Conservation (phyloP, 2,113 vertebrate species). For the Lepidothrix coronata region DNA sequence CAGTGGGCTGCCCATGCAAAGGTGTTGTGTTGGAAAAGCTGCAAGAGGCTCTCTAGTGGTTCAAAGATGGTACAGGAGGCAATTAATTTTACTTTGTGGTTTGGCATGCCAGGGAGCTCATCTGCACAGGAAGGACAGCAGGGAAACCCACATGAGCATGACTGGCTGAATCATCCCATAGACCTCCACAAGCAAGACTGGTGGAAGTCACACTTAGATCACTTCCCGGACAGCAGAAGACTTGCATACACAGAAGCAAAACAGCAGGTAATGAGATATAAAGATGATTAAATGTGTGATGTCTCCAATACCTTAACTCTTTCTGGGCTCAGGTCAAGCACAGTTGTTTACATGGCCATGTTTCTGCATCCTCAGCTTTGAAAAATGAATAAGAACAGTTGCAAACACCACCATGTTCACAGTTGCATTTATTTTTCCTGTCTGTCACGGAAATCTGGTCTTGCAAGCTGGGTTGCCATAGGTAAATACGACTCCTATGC, state of each 20-base stretch:
- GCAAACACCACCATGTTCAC: background rate
- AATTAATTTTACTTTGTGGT: conserved; percentile 16
- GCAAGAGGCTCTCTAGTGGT: background rate
- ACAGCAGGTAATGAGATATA: background rate
- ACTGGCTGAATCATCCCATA: conserved; percentile 20
- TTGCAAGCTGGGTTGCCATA: background rate
- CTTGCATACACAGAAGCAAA: background rate
- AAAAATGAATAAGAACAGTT: background rate
- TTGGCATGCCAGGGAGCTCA: conserved; percentile 6
- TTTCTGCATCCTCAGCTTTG: background rate
- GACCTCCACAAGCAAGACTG: background rate
- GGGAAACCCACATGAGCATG: background rate
- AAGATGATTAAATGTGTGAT: background rate
- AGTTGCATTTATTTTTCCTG: background rate
- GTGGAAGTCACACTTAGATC: conserved; percentile 41
- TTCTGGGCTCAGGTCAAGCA: background rate
- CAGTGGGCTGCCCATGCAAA: background rate
- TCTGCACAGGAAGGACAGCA: conserved; percentile 34
- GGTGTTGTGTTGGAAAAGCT: background rate
- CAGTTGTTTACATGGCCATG: background rate
- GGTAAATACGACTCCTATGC: background rate
- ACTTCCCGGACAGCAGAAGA: conserved; percentile 32
- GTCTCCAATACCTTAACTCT: background rate
- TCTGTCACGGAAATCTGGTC: background rate
- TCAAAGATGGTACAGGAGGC: background rate